Base-by-base conservation (phyloP, 2,797 vertebrate species). In the Melanotaenia trifasciata region DNA sequence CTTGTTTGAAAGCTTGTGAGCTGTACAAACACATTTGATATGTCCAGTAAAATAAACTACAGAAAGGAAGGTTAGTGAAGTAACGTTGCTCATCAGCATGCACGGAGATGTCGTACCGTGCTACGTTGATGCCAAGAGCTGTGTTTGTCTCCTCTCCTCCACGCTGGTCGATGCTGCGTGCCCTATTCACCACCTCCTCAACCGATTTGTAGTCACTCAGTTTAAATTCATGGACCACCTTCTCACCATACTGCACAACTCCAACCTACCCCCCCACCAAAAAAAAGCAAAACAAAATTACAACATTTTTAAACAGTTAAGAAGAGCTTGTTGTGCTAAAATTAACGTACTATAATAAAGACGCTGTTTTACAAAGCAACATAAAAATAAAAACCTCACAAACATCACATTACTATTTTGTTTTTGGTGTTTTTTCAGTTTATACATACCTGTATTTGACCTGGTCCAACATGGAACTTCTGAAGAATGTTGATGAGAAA, bases 401-500 rank as follows among this genome's bases (percentile, higher is more conserved):
- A 20, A 45, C 7, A 45, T 5, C 24, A 11, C n/a, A 54, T 8
- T 26, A 28, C 5, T 28, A 26, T 0, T 57, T 50, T 0, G 36
- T 59, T 60, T n/a, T 0, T 36, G 35, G 22, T 62, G 43, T 28
- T 1, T 13, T 28, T 24, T 65, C 32, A 28, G 61, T 65, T 66
- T 32, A 56, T 36, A 5, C 92, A 87, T 81, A 99, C 98, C 96
- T 99, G 98, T 83, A 99, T 99, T 93, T 99, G 98, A 40, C 98
- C 98, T 0, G 98, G 98, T 75, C 97, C 98, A 0, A 99, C 95
- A 72, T 99, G 96, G 79, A 99, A 99, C 91, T 99, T 99, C 88
- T 98, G 96, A 59, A 99, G 93, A 89, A 99, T 97, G 89, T 97
- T 99, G 84, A 99, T 99, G 84, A 99, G 97, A 93, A 99, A 99